Evolutionary conservation across 2,797 vertebrate genomes (phyloP).

Genomic region (Anolis apletophallus): DNA sequence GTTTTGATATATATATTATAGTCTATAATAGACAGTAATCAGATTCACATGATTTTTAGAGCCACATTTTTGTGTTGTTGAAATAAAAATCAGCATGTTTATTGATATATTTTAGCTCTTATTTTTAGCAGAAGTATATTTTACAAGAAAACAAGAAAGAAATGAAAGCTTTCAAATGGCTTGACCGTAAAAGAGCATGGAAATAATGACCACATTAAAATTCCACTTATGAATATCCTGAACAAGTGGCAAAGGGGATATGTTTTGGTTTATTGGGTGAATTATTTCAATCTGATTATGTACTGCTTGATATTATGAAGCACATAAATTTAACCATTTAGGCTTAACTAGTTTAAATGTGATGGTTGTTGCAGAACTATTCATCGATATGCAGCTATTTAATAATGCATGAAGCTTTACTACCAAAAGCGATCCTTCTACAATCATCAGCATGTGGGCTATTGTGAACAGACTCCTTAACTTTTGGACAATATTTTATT

Average conservation of each 20-base stretch:
- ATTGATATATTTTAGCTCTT: slow-evolving; percentile 41
- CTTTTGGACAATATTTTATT: not conserved
- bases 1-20: slow-evolving; percentile 13
- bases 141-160: slow-evolving; percentile 47
- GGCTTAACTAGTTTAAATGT: slow-evolving; percentile 33
- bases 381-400: not conserved
- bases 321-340: slow-evolving; percentile 58
- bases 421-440: slow-evolving; percentile 13
- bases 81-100: slow-evolving; percentile 27
- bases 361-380: slow-evolving; percentile 34
- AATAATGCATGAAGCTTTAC: slow-evolving; percentile 36
- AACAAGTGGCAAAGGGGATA: slow-evolving; percentile 30
- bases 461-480: not conserved
- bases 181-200: slow-evolving; percentile 45
- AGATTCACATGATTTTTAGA: not conserved
- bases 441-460: not conserved
- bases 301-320: slow-evolving; percentile 53
- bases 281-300: slow-evolving; percentile 53
- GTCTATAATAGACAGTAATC: not conserved
- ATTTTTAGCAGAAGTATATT: slow-evolving; percentile 47
- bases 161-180: slow-evolving; percentile 36
- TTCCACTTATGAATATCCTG: slow-evolving; percentile 60
- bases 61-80: slow-evolving; percentile 30
- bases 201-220: slow-evolving; percentile 63
- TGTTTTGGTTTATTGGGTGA: slow-evolving; percentile 58